These are phyloP conservation scores for Zaprionus taronus DNA, from an alignment of 1,140 invertebrate genomes.

Conservation along the genomic window DNA sequence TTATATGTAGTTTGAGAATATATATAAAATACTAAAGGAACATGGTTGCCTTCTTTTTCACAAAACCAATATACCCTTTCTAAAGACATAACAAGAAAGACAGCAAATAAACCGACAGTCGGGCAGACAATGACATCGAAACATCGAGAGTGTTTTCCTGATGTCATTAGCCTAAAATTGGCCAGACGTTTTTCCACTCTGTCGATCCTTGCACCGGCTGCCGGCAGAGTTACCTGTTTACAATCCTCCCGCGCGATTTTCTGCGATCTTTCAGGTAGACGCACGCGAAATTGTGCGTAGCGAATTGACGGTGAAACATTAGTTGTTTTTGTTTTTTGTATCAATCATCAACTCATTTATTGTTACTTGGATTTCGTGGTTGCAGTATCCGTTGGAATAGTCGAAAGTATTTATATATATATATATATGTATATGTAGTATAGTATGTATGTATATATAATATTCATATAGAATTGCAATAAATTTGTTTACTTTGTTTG, in stretches of 20 bases:
- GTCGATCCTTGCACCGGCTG: slow-evolving; percentile 27
- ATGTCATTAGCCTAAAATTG: slow-evolving; percentile 79
- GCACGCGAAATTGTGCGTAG: slow-evolving; percentile 70
- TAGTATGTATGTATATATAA: slow-evolving; percentile 48
- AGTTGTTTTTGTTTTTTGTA: slow-evolving; percentile 36
- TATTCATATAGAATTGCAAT: slow-evolving; percentile 31
- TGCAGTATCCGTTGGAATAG: slow-evolving; percentile 57
- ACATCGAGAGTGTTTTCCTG: slow-evolving; percentile 75
- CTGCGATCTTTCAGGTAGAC: slow-evolving; percentile 56
- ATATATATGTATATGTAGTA: slow-evolving; percentile 50
- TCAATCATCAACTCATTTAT: slow-evolving; percentile 82
- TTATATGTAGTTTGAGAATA: neutral
- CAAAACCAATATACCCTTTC: neutral
- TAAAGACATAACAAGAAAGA: neutral
- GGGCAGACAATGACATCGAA: slow-evolving; percentile 16
- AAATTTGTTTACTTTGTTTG: slow-evolving; percentile 16
- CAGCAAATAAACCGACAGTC: neutral
- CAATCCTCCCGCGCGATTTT: slow-evolving; percentile 48
- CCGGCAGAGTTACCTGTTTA: slow-evolving; percentile 14
- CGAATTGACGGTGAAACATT: slow-evolving; percentile 33
- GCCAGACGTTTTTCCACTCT: slow-evolving; percentile 66
- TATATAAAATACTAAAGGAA: neutral
- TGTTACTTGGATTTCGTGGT: slow-evolving; percentile 60
- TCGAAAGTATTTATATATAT: slow-evolving; percentile 52
- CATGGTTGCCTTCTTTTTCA: neutral